phyloP scores from a whole-genome alignment of 2,797 vertebrate genomes.

The Acipenser oxyrinchus region DNA sequence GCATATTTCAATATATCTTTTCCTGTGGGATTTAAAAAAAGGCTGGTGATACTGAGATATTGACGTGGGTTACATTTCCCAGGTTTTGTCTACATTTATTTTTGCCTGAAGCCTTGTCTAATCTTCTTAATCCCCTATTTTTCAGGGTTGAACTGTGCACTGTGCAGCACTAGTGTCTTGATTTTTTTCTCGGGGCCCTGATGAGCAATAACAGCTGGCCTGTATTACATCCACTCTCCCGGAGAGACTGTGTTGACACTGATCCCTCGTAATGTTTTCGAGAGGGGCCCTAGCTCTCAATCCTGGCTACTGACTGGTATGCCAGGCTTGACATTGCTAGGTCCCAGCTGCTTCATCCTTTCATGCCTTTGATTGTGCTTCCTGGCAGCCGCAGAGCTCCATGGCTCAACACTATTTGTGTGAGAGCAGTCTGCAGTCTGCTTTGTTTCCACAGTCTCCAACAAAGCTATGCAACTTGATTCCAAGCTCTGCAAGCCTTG shows the following conservation, averaged over 20 bases:
- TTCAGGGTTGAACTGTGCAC: background rate
- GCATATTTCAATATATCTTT: too few relatives aligned
- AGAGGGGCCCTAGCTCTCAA: conserved; percentile 1
- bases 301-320: conserved; percentile 10
- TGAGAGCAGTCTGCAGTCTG: background rate
- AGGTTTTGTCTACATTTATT: background rate
- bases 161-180: background rate
- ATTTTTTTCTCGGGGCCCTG: background rate
- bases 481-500: too few relatives aligned
- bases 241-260: conserved; percentile 12
- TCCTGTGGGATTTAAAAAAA: background rate
- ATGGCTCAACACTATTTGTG: background rate
- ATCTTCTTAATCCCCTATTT: background rate
- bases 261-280: conserved; percentile 14
- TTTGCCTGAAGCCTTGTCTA: background rate
- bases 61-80: background rate
- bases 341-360: conserved; percentile 1
- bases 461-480: background rate
- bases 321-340: background rate
- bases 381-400: background rate
- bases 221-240: background rate
- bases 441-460: background rate
- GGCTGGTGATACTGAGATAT: background rate
- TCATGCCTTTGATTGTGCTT: background rate
- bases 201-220: conserved; percentile 13